Evolutionary conservation across 1,140 invertebrate species (phyloP).

Genomic region (Tenebrio molitor): DNA sequence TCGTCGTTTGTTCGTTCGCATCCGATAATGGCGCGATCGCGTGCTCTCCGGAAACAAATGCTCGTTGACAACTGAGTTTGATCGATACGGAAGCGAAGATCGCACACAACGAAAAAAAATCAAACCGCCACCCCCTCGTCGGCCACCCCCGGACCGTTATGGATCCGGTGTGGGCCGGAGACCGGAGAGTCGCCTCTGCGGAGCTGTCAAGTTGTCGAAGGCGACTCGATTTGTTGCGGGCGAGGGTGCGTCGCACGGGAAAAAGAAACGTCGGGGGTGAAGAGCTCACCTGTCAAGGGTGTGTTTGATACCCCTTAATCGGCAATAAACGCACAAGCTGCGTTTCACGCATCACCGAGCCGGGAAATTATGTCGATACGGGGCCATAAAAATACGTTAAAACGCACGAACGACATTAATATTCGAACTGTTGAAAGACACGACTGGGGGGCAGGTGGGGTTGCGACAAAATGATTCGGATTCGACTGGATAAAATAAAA

Average conservation of each 20-base stretch:
- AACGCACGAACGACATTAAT: slow-evolving; percentile 6
- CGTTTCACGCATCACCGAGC: slow-evolving; percentile 45
- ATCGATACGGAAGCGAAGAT: slow-evolving; percentile 46
- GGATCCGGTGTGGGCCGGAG: too few species aligned
- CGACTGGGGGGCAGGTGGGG: background rate
- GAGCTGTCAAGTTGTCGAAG: too few species aligned
- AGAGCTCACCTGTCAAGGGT: slow-evolving; percentile 22
- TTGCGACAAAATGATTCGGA: background rate
- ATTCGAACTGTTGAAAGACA: slow-evolving; percentile 1
- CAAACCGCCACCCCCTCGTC: too few species aligned
- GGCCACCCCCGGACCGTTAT: background rate
- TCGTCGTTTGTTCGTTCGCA: background rate
- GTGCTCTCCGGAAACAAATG: slow-evolving; percentile 28
- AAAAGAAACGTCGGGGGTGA: background rate
- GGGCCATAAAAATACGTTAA: slow-evolving; percentile 21
- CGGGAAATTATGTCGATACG: slow-evolving; percentile 47
- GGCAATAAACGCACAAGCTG: slow-evolving; percentile 47
- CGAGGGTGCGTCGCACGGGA: too few species aligned
- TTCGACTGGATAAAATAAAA: too few species aligned
- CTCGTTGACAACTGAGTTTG: slow-evolving; percentile 51
- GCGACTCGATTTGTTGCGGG: too few species aligned
- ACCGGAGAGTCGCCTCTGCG: too few species aligned
- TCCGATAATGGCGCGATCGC: slow-evolving; percentile 43
- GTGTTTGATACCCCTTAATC: slow-evolving; percentile 35
- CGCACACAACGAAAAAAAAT: background rate